A percentile compares a stretch with the other conserved stretches of the same genome.
phyloP scores from a whole-genome alignment of 2,888 invertebrate genomes.

The Drosophila imparisetae region DNA sequence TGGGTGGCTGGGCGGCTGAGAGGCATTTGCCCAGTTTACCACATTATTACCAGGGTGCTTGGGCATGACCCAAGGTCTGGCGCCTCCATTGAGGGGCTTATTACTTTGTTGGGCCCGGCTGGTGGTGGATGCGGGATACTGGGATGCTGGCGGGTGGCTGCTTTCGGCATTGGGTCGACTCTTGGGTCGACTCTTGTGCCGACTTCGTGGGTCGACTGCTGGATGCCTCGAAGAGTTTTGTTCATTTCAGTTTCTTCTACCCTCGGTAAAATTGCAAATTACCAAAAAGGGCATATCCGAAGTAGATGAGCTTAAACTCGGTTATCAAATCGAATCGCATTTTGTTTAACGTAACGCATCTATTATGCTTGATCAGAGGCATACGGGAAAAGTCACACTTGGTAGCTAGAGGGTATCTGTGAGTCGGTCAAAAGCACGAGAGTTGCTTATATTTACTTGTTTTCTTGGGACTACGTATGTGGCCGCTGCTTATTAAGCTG shows the following conservation, averaged over 20 bases:
- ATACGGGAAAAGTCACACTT: background rate
- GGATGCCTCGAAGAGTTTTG: conserved; percentile 50
- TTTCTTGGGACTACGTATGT: conserved; percentile 46
- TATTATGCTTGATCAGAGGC: background rate
- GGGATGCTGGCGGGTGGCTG: conserved; percentile 8
- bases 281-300: background rate
- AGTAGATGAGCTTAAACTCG: background rate
- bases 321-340: background rate
- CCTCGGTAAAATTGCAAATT: background rate
- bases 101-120: conserved; percentile 55
- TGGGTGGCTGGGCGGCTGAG: conserved; percentile 3
- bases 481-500: conserved; percentile 67
- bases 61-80: conserved; percentile 78
- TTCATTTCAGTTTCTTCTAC: conserved; percentile 66
- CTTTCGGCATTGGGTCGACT: conserved; percentile 18
- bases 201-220: conserved; percentile 25
- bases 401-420: background rate
- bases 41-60: conserved; percentile 74
- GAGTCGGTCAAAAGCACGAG: background rate
- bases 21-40: conserved; percentile 67
- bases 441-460: background rate
- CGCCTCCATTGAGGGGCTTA: conserved; percentile 72
- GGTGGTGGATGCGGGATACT: conserved; percentile 1
- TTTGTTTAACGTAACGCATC: background rate
- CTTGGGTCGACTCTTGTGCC: conserved; percentile 28